Evolutionary conservation across 2,113 vertebrate genomes (phyloP).

Genomic region (Cariama cristata): DNA sequence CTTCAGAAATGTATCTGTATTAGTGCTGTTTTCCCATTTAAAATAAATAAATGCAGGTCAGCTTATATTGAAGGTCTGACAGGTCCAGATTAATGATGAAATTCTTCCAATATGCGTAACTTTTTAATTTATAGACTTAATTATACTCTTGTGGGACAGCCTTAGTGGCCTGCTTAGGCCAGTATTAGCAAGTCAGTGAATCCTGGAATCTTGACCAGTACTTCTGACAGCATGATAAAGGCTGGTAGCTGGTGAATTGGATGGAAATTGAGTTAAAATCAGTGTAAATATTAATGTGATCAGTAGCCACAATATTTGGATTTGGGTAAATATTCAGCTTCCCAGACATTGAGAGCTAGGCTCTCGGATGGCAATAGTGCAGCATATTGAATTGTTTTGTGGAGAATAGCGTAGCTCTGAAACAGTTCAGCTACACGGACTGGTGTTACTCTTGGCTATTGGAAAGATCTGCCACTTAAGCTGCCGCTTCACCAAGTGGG

Average conservation of each 20-base stretch:
- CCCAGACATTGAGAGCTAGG: background rate
- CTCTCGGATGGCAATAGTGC: background rate
- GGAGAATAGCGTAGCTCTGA: background rate
- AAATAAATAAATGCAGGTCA: background rate
- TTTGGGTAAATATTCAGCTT: background rate
- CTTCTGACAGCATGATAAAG: background rate
- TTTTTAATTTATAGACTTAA: constrained; percentile 21
- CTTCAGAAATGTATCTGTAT: constrained; percentile 15
- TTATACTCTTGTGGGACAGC: background rate
- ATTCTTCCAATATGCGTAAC: background rate
- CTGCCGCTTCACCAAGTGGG: background rate
- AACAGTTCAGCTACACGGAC: background rate
- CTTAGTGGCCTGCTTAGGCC: background rate
- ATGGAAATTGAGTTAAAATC: background rate
- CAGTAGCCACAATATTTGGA: background rate
- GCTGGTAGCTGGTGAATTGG: background rate
- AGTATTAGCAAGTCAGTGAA: background rate
- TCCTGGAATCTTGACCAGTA: background rate
- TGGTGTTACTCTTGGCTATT: background rate
- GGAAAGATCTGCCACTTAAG: background rate
- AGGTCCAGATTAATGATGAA: background rate
- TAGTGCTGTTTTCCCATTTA: background rate
- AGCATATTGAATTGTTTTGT: background rate
- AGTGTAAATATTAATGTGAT: background rate
- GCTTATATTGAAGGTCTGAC: background rate